Evolutionary conservation across 2,113 vertebrate genomes (phyloP).

Genomic region (Ptilonorhynchus violaceus): DNA sequence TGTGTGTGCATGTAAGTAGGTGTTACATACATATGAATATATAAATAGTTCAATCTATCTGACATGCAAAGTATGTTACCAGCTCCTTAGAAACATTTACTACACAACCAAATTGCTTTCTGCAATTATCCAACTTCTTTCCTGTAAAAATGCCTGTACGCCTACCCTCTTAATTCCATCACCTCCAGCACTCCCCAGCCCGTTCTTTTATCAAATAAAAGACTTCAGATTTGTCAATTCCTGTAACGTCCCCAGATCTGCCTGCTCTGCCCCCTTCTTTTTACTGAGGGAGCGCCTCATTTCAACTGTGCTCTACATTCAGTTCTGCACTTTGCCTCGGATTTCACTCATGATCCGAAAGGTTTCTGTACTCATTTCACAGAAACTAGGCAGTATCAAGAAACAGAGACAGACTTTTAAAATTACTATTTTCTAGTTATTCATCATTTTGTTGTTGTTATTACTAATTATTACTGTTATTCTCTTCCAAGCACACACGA

Average conservation of each 20-base stretch:
- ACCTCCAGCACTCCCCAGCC: neutral
- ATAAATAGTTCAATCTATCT: neutral
- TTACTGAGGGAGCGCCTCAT: neutral
- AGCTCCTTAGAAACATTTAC: neutral
- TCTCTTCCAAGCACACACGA: neutral
- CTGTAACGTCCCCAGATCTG: neutral
- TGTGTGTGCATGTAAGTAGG: neutral
- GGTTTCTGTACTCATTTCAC: neutral
- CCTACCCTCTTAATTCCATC: neutral
- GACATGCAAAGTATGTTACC: neutral
- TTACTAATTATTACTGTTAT: neutral
- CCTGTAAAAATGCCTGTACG: neutral
- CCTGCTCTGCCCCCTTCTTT: neutral
- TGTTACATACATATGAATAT: neutral
- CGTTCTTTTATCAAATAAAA: neutral
- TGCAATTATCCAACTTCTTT: slow-evolving; percentile 4
- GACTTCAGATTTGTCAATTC: neutral
- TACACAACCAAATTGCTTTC: neutral
- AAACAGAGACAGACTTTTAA: neutral
- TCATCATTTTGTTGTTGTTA: neutral
- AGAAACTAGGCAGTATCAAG: neutral
- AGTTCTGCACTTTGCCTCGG: slow-evolving; percentile 18
- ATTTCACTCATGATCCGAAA: slow-evolving; percentile 1
- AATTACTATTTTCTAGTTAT: neutral
- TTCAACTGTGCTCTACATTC: slow-evolving; percentile 40